Evolutionary conservation across 2,797 vertebrate species (phyloP).

Genomic region (Nannoperca obscura): DNA sequence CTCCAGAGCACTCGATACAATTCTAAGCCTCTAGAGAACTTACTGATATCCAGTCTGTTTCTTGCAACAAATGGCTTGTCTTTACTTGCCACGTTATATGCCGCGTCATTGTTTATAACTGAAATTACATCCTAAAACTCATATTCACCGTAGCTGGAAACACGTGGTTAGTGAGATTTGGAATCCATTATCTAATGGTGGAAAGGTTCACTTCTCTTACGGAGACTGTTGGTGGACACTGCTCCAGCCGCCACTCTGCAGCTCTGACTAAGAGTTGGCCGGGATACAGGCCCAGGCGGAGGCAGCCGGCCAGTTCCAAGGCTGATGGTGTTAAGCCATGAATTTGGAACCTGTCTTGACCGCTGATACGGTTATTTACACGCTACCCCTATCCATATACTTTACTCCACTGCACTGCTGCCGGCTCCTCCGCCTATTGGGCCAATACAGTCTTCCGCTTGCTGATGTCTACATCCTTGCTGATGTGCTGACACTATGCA

Average conservation of each 20-base stretch:
- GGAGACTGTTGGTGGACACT: constrained; percentile 40
- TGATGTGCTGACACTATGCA: constrained; percentile 24
- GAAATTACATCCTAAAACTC: constrained; percentile 15
- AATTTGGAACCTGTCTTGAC: constrained; percentile 40
- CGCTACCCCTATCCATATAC: constrained; percentile 29
- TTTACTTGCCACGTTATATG: constrained; percentile 9
- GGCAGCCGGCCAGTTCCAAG: constrained; percentile 38
- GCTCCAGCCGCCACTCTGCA: constrained; percentile 30
- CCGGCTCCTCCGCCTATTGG: constrained; percentile 16
- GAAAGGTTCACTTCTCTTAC: constrained; percentile 44
- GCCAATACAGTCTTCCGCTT: neutral
- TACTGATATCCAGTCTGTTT: neutral
- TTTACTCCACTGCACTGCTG: constrained; percentile 5
- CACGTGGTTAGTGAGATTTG: constrained; percentile 19
- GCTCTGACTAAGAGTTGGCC: constrained; percentile 42
- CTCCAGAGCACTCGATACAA: neutral
- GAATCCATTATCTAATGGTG: constrained; percentile 23
- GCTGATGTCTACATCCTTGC: neutral
- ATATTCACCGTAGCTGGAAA: constrained; percentile 34
- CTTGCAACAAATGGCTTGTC: constrained; percentile 7
- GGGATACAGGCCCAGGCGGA: constrained; percentile 32
- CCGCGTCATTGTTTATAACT: constrained; percentile 18
- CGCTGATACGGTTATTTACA: constrained; percentile 48
- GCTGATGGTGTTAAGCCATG: constrained; percentile 38
- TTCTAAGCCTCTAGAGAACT: neutral